Base-by-base conservation (phyloP, 2,113 vertebrate species). In the Cranoglanis bouderius region DNA sequence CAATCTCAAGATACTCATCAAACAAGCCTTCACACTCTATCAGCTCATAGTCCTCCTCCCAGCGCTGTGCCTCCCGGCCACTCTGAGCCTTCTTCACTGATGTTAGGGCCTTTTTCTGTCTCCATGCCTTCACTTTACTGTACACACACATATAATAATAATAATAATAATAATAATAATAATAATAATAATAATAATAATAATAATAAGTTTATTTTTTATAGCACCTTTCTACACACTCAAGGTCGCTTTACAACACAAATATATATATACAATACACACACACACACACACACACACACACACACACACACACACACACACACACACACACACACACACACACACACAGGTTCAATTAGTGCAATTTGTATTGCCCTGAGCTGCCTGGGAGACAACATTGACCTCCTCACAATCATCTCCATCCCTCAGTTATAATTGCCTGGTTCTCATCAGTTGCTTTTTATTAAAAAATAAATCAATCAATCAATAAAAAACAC, bases 1-100 rank as follows among this genome's bases (percentile, higher is more conserved):
- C 94, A 91, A 95, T 96, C 92, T 96, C 96, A 86, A 96, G 94
- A 90, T 96, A 96, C 74, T 97, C 96, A 18, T 96, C 96, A 85
- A 96, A 97, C 53, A 96, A 92, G n/a, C 96, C 96, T 87, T 95
- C 94, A 61, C 94, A 95, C 65, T 95, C 90, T 0, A 96, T 94
- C 86, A 96, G 94, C 90, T 96, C 93, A 65, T 94, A 96, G 90
- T 96, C 96, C 43, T 96, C 94, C 89, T 96, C 95, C 95, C 96
- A 96, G 18, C 89, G 84, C 49, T 51, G 89, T 53, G 93, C 92
- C 90, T 96, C 94, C 43, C 91, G 94, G 16, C 90, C 84, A 1
- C 88, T 74, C 88, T 94, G 94, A 3, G 43, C 61, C 1, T 94
- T 95, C 80, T 92, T 59, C 77, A 95, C 92, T 35, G 88, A 85